Evolutionary conservation across 2,888 invertebrate species (phyloP), one percentile per base, ranked within the genome.

Genomic region (Diabrotica balteata): DNA sequence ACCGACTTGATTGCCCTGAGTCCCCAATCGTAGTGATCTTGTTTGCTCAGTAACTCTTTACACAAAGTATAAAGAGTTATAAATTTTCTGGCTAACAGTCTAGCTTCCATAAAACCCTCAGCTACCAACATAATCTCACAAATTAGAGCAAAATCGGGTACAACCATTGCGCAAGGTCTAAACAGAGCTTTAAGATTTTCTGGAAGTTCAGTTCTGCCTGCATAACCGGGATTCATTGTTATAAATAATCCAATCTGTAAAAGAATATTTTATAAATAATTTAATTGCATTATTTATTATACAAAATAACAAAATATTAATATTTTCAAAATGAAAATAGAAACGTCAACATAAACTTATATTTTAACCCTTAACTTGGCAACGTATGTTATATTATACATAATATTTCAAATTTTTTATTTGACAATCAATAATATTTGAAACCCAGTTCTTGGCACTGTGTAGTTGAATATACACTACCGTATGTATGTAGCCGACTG

Each of bases 1-100:
- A 97, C 96, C 62, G 97, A 97, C 83, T 97, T 97, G 77, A 97
- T 97, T 63, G 97, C 97, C 75, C 97, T 86, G 63, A 97, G 86
- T 49, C 97, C 97, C 97, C 97, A 96, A 87, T 97, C 97, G 80
- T 97, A 97, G 83, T 97, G 97, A 82, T 97, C 97, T 84, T 96
- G 94, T 81, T 96, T 96, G 55, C 96, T 97, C 4, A 97, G 86
- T 74, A 97, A 85, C 82, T 97, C 97, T 74, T 90, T 90, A 81
- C 97, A 97, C 72, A 97, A 85, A 5, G 93, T 94, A 83, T 97
- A 96, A 9, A 97, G 87, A 0, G 97, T 96, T 80, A 97, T 95
- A 83, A 97, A 97, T 85, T 97, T 97, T 72, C 96, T 88, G 32
- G 97, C 96, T 69, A 97, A 83, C 43, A 96, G 84, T 75, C 95